Base-by-base conservation (phyloP, 1,140 invertebrate genomes). In the Lucilia sericata region DNA sequence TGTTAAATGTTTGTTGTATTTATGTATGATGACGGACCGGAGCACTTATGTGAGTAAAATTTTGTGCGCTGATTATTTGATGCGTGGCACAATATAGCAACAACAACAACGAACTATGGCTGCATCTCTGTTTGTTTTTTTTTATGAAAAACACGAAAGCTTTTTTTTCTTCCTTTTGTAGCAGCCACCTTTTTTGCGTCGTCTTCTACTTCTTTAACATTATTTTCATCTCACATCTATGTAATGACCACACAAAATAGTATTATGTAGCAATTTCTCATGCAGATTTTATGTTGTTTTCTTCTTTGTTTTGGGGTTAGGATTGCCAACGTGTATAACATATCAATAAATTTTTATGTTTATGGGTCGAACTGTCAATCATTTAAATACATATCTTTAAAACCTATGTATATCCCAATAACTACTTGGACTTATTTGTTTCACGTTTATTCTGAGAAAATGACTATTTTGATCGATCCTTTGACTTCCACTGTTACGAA, bases 51-150 rank as follows among this genome's bases (percentile, higher is more conserved):
- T 21, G 9, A 21, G 65, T 70, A 70, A 70, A 70, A 70, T 70
- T 70, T 70, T 70, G 65, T 70, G 65, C 65, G 65, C 65, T 70
- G 65, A 70, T 70, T 70, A 70, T 21, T 25, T 70, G 65, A 70
- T 70, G 65, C 65, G 65, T 70, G 65, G 65, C 65, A 70, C 65
- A 21, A 70, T 70, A 70, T n/a, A 8, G n/a, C 60, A 30, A 3
- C 25, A 30, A 30, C 25, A 60, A 70, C 65, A 25, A 60, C 55
- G n/a, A 60, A 70, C 65, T 21, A 21, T 21, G 55, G 55, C 55
- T 17, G 21, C 65, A 70, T 21, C 19, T 55, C 51, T 14, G 5
- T 10, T 42, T 8, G 5, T 55, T 55, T 8, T 12, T 17, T 42
- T 55, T 55, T 12, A 55, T 55, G 12, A 12, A 14, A 55, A 55